Evolutionary conservation across 2,888 invertebrate genomes (phyloP).

Genomic region (Nesidiocoris tenuis): DNA sequence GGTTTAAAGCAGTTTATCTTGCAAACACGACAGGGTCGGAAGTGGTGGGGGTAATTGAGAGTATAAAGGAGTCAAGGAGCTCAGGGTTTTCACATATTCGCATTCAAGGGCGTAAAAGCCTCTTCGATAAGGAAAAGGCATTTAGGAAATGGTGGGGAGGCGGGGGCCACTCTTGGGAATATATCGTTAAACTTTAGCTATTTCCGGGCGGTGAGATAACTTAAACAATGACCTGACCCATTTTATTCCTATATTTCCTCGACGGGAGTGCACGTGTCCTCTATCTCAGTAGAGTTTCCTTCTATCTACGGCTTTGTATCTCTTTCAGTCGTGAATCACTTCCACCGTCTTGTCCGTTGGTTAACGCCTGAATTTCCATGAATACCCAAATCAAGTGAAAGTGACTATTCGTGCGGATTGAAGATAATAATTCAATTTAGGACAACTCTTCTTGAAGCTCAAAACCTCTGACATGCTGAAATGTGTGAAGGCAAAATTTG

Average conservation of each 20-base stretch:
- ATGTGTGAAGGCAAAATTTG: too few species aligned
- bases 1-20: background rate
- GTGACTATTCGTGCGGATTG: too few species aligned
- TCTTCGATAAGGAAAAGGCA: slow-evolving; percentile 7
- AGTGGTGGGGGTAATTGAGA: background rate
- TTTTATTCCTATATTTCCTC: slow-evolving; percentile 3
- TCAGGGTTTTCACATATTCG: slow-evolving; percentile 2
- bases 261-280: background rate
- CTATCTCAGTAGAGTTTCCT: background rate
- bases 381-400: background rate
- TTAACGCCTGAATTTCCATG: too few species aligned
- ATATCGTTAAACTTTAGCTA: slow-evolving; percentile 17
- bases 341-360: background rate
- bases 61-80: background rate
- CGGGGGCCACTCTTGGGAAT: slow-evolving; percentile 1
- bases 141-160: background rate
- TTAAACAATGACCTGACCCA: slow-evolving; percentile 19
- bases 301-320: background rate
- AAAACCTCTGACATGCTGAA: too few species aligned
- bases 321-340: background rate
- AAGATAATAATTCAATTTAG: too few species aligned
- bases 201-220: slow-evolving; percentile 23
- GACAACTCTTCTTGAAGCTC: too few species aligned
- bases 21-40: background rate
- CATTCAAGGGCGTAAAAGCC: slow-evolving; percentile 6